Conservation (phyloP, 1,140 invertebrate species). For the Zaprionus inermis region DNA sequence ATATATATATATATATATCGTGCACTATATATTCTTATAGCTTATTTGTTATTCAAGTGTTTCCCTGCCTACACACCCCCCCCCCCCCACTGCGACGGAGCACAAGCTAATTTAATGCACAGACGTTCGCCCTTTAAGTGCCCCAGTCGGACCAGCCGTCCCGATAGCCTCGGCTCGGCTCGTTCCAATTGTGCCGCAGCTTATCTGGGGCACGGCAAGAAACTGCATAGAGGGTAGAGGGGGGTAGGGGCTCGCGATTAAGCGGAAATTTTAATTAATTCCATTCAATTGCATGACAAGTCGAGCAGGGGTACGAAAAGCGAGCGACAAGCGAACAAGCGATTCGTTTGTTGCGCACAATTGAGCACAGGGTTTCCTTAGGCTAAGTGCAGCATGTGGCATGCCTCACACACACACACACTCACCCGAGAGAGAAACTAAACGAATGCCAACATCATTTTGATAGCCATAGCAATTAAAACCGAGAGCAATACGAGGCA, state of each 20-base stretch:
- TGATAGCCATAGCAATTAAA: slow-evolving; percentile 66
- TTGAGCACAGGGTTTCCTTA: slow-evolving; percentile 64
- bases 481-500: slow-evolving; percentile 26
- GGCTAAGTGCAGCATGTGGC: slow-evolving; percentile 57
- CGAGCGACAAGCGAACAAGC: slow-evolving; percentile 58
- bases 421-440: slow-evolving; percentile 46
- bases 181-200: slow-evolving; percentile 12
- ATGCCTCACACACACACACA: slow-evolving; percentile 18
- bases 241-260: slow-evolving; percentile 61
- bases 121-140: slow-evolving; percentile 18
- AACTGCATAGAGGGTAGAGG: slow-evolving; percentile 28
- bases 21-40: neutral
- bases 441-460: slow-evolving; percentile 73
- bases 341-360: slow-evolving; percentile 65
- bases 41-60: slow-evolving; percentile 32
- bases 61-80: too few relatives aligned
- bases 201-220: slow-evolving; percentile 53
- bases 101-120: slow-evolving; percentile 11
- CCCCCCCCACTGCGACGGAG: neutral
- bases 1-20: neutral
- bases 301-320: neutral
- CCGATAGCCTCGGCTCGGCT: neutral
- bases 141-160: neutral
- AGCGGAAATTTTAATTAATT: slow-evolving; percentile 83
- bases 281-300: slow-evolving; percentile 77